Evolutionary conservation across 2,797 vertebrate genomes (phyloP).

Genomic region (Hippopotamyrus pictus): DNA sequence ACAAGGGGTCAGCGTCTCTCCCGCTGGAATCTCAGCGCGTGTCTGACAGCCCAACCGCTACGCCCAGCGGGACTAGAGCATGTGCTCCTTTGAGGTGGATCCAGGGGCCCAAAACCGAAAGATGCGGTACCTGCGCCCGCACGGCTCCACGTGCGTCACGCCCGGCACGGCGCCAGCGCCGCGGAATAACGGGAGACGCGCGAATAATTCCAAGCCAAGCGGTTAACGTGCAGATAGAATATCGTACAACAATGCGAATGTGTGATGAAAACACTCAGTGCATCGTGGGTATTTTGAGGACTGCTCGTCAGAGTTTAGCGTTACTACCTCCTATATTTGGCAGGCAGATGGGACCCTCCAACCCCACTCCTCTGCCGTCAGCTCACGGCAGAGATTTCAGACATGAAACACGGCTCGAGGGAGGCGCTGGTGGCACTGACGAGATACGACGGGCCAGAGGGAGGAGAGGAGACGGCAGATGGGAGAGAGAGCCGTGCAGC

Average conservation of each 20-base stretch:
- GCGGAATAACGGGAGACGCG: neutral
- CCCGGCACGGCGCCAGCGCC: neutral
- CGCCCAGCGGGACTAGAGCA: neutral
- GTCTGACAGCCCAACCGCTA: neutral
- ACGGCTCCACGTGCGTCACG: neutral
- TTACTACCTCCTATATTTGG: neutral
- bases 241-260: neutral
- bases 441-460: constrained; percentile 8
- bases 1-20: constrained; percentile 6
- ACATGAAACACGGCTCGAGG: neutral
- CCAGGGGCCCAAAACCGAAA: neutral
- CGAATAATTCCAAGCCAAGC: neutral
- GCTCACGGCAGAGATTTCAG: neutral
- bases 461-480: neutral
- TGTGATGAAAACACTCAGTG: neutral
- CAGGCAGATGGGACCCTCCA: neutral
- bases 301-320: neutral
- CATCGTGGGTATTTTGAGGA: neutral
- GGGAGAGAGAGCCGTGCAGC: neutral
- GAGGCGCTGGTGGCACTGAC: neutral
- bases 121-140: neutral
- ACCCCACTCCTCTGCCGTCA: neutral
- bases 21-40: neutral
- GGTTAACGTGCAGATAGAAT: neutral
- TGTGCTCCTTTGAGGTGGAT: neutral